Evolutionary conservation across 2,888 invertebrate genomes (phyloP).

Genomic region (Alviniconcha strummeri): DNA sequence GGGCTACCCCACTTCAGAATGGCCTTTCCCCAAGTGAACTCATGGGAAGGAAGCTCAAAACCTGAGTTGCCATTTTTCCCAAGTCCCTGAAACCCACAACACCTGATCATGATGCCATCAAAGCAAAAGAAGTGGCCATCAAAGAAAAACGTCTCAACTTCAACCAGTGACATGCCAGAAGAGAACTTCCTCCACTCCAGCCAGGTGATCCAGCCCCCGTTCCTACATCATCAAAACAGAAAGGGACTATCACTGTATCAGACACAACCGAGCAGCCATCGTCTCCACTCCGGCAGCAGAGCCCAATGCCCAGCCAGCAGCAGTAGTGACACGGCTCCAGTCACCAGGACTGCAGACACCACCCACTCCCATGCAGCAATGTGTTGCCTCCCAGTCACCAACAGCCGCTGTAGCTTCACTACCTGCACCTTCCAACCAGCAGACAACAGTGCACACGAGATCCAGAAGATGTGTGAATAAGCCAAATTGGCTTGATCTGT

Average conservation of each 20-base stretch:
- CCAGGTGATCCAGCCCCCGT: neutral
- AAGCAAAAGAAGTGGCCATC: neutral
- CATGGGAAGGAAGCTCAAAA: conserved; percentile 30
- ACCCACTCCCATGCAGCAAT: too few species aligned
- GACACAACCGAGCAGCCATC: too few species aligned
- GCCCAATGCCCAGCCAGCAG: too few species aligned
- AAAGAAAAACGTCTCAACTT: conserved; percentile 3
- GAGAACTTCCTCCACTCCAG: neutral
- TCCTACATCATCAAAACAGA: neutral
- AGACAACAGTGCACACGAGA: too few species aligned
- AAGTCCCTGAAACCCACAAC: neutral
- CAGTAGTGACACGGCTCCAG: too few species aligned
- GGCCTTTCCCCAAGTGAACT: conserved; percentile 20
- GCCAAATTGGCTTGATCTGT: too few species aligned
- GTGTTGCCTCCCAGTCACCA: too few species aligned
- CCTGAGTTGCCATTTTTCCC: neutral
- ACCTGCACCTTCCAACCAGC: too few species aligned
- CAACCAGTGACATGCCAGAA: conserved; percentile 5
- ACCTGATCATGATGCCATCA: neutral
- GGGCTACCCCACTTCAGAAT: conserved; percentile 24
- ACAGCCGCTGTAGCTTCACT: too few species aligned
- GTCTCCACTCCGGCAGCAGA: too few species aligned
- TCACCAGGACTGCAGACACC: too few species aligned
- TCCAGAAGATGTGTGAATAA: too few species aligned
- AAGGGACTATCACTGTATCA: neutral